Conservation (phyloP, 2,113 vertebrate species). For the Ptilorrhoa leucosticta region DNA sequence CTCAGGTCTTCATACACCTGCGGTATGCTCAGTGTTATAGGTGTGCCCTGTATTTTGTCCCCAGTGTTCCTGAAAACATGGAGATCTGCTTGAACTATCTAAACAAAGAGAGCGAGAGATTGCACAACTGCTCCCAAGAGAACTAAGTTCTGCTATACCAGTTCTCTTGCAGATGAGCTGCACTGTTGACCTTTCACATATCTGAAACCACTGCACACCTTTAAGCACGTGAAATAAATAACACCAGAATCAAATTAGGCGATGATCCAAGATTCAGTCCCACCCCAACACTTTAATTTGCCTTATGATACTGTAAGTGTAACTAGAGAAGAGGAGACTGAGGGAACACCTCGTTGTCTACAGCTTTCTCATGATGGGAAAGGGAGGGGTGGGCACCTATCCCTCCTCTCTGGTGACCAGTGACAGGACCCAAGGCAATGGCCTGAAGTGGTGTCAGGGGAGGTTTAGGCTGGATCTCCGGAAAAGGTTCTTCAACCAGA, state of each 20-base stretch:
- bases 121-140: neutral
- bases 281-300: neutral
- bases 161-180: neutral
- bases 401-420: neutral
- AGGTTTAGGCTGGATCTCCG: neutral
- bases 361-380: neutral
- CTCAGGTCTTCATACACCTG: neutral
- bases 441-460: no score
- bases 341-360: neutral
- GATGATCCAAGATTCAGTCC: neutral
- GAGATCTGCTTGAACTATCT: neutral
- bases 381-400: no score
- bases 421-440: fast-evolving
- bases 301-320: neutral
- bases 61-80: neutral
- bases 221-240: neutral
- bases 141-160: neutral
- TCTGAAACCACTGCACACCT: neutral
- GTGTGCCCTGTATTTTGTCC: neutral
- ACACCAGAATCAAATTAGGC: neutral
- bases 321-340: no score
- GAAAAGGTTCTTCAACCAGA: no score
- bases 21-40: neutral
- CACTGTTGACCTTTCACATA: fast-evolving
- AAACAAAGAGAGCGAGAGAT: neutral